phyloP scores from a whole-genome alignment of 2,113 vertebrate genomes.

The Picathartes gymnocephalus region DNA sequence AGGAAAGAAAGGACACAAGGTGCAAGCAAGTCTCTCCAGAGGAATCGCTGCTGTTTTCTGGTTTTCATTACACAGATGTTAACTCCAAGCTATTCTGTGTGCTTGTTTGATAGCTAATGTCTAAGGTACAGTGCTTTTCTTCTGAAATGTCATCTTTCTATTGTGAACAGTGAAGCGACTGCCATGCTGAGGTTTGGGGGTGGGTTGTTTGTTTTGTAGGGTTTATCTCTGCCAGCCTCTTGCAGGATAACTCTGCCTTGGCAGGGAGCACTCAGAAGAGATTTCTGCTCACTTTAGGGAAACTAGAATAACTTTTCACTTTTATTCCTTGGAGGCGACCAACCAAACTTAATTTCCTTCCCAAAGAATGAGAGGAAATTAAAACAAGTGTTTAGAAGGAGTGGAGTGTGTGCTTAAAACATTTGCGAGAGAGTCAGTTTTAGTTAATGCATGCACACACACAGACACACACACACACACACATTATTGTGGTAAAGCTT shows the following conservation, averaged over 20 bases:
- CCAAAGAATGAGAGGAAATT: slow-evolving; percentile 15
- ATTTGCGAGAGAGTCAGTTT: background rate
- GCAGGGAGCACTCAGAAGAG: slow-evolving; percentile 88
- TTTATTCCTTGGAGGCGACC: slow-evolving; percentile 70
- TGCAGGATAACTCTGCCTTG: slow-evolving; percentile 57
- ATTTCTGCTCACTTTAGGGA: slow-evolving; percentile 83
- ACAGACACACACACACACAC: background rate
- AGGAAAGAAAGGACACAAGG: background rate
- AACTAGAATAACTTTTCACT: slow-evolving; percentile 78
- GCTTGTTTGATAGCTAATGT: background rate
- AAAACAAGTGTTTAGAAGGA: slow-evolving; percentile 2
- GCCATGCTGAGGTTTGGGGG: background rate
- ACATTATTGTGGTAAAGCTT: background rate
- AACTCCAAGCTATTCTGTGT: background rate
- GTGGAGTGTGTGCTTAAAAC: background rate
- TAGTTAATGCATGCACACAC: background rate
- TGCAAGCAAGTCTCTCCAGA: background rate
- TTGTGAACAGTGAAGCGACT: background rate
- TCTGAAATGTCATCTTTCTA: slow-evolving; percentile 46
- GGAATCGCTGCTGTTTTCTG: background rate
- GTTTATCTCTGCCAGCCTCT: slow-evolving; percentile 21
- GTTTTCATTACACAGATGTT: background rate
- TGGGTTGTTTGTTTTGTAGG: background rate
- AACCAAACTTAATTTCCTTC: slow-evolving; percentile 74
- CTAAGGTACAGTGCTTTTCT: slow-evolving; percentile 23